Evolutionary conservation across 1,140 invertebrate species (phyloP).

Genomic region (Drosophila nikananu): DNA sequence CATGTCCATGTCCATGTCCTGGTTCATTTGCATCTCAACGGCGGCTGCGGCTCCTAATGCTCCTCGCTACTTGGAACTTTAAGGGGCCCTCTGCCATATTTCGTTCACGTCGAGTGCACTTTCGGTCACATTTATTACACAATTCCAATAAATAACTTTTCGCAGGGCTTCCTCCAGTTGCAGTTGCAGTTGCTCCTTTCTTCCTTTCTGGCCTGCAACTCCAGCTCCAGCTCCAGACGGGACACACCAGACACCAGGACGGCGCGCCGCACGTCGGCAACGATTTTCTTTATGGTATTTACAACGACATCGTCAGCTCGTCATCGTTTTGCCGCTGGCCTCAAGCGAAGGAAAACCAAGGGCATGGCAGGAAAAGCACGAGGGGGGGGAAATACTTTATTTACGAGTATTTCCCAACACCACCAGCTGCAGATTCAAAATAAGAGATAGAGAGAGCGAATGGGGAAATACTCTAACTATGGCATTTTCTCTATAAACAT

Average conservation of each 20-base stretch:
- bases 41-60: slow-evolving; percentile 21
- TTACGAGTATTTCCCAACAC: slow-evolving; percentile 40
- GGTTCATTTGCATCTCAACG: slow-evolving; percentile 37
- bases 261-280: slow-evolving; percentile 55
- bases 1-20: slow-evolving; percentile 26
- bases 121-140: slow-evolving; percentile 79
- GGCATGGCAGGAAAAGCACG: not conserved
- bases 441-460: not conserved
- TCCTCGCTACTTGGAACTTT: not conserved
- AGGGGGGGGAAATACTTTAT: slow-evolving; percentile 30
- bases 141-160: slow-evolving; percentile 83
- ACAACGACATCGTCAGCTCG: slow-evolving; percentile 78
- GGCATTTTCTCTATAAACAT: too few species aligned
- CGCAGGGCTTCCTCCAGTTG: slow-evolving; percentile 56
- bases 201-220: slow-evolving; percentile 28
- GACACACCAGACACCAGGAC: slow-evolving; percentile 4
- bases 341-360: slow-evolving; percentile 42
- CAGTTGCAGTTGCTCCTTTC: slow-evolving; percentile 13
- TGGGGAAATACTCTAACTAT: not conserved
- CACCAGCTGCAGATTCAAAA: not conserved
- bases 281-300: slow-evolving; percentile 80
- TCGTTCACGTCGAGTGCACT: slow-evolving; percentile 76
- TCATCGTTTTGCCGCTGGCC: slow-evolving; percentile 67
- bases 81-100: slow-evolving; percentile 44
- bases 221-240: slow-evolving; percentile 11